Percentiles rank a stretch among this genome's conserved stretches.
Conservation (phyloP, 30 jellyfish, hydroid and myxozoan genomes). For the Phacellophora camtschatica region DNA sequence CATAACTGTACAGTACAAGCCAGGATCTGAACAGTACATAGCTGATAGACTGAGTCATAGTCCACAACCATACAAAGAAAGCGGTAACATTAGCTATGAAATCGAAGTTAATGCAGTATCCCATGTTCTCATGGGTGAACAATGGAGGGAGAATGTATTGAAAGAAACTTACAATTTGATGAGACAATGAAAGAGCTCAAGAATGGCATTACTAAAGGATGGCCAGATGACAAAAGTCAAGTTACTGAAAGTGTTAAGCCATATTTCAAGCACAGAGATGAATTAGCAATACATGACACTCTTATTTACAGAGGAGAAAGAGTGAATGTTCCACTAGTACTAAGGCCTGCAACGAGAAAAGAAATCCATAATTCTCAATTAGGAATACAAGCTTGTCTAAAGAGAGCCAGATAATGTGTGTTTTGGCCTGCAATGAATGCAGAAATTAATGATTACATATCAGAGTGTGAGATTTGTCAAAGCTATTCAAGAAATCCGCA, state of each 20-base stretch:
- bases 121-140: conserved; percentile 57
- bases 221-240: conserved; percentile 58
- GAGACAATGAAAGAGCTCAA: conserved; percentile 40
- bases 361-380: conserved; percentile 20
- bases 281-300: conserved; percentile 36
- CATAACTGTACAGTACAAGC: conserved; percentile 46
- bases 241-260: conserved; percentile 46
- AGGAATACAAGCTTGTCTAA: conserved; percentile 49
- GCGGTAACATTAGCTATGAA: conserved; percentile 18
- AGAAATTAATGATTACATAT: conserved; percentile 41
- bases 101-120: conserved; percentile 24
- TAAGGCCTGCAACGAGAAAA: conserved; percentile 36
- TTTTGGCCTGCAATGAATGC: conserved; percentile 48
- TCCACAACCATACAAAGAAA: conserved; percentile 39
- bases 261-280: conserved; percentile 50
- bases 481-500: conserved; percentile 24
- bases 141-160: conserved; percentile 45
- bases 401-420: too few relatives aligned
- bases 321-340: conserved; percentile 20
- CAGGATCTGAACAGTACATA: conserved; percentile 56
- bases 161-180: conserved; percentile 34
- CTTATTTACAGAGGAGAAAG: conserved; percentile 53
- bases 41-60: conserved; percentile 52
- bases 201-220: conserved; percentile 44
- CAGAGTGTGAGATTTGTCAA: conserved; percentile 39